Evolutionary conservation across 2,888 invertebrate genomes (phyloP), one percentile per base, ranked within the genome.

Genomic region (Caenorhabditis sp.): DNA sequence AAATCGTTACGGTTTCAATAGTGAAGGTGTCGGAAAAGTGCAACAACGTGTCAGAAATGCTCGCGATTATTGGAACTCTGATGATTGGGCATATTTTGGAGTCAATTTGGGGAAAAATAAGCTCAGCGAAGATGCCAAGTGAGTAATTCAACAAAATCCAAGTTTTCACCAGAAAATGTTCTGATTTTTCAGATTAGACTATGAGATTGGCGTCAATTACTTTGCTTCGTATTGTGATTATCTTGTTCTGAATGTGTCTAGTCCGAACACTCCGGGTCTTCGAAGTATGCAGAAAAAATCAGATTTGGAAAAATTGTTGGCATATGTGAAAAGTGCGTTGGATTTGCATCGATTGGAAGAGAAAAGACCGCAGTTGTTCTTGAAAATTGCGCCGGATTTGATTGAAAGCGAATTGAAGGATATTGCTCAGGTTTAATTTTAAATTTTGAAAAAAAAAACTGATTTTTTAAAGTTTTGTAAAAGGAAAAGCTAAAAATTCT

Each of bases 81-180:
- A 69, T n/a, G 58, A 68, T 21, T 66, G 70, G 43, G 77, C 81
- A 2, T 69, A 83, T 26, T 76, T 97, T 64, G 99, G 97, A 6
- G 92, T 99, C 0, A 99, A 99, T 90, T 91, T 99, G 69, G 99
- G 99, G 55, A 95, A 95, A 89, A 99, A 99, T 89, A 97, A 96
- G 89, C 89, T 90, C 0, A 93, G 95, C 0, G 86, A 89, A 27
- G 91, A 93, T 89, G 91, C 94, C 19, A 78, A 78, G 81, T 82
- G 17, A 59, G 70, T 37, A 26, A 23, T 49, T 43, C 19, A 5
- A 19, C 31, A 31, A 58, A 36, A 36, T 49, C 8, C 10, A 57
- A 37, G n/a, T 19, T 50, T 43, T 14, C 17, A 43, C 8, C n/a
- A 19, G 21, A 8, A 17, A 21, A 53, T 14, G 12, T 43, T 43